Base-by-base conservation (phyloP, 92 coral and sea anemone genomes). In the Umimayanthus chanpuru region DNA sequence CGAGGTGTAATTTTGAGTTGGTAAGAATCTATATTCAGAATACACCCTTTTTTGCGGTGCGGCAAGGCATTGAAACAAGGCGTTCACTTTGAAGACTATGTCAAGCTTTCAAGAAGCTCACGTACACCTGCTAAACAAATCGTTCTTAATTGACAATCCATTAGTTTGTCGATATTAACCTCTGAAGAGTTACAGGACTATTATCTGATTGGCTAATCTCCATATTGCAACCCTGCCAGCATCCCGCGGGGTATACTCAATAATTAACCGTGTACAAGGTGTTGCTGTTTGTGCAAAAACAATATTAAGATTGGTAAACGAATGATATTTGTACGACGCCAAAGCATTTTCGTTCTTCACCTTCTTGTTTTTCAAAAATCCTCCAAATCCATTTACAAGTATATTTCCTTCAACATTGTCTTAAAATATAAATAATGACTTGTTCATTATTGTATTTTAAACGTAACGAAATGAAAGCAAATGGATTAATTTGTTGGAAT, bases 171-270 rank as follows among this genome's bases (percentile, higher is more conserved):
- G 28, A 81, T 15, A 81, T 65, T 36, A 30, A 58, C 85, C 73
- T 56, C 44, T 81, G 28, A 67, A 9, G 56, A 81, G 75, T 23
- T 81, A 4, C 41, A 26, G 56, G 30, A 25, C 28, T n/a, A 9
- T 38, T 7, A 81, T 81, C 85, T 40, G 73, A 81, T 81, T 81
- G 85, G 85, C 75, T 81, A 38, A 61, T 58, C 28, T 81, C 55
- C 21, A 64, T 80, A n/a, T 81, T 81, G 16, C 50, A 11, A 43
- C 58, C 85, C 16, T 41, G 55, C 75, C 36, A 38, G 28, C 18
- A 39, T 43, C 76, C 58, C 36, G 85, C 85, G 36, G 85, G 75
- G 36, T 32, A 68, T 26, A 43, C 76, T 81, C 58, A 81, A 81
- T 81, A 30, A 81, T 81, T 81, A 81, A 81, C 75, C 40, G 74